Base-by-base conservation (phyloP, 2,888 invertebrate genomes). In the Notocelia uddmanniana region DNA sequence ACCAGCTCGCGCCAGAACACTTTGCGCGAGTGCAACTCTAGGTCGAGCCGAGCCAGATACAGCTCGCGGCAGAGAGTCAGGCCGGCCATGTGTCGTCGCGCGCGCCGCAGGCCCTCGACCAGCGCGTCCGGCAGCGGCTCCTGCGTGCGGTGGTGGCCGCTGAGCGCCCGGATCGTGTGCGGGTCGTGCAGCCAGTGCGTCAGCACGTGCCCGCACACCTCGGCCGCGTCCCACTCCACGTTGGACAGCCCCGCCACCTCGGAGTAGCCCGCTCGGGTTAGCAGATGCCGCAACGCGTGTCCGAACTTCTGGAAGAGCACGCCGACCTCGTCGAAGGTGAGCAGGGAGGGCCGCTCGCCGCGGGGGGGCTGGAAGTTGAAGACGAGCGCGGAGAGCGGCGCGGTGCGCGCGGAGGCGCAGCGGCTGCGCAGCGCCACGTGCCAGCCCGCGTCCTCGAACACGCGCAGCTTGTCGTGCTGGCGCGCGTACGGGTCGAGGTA, bases 221-320 rank as follows among this genome's bases (percentile, higher is more conserved):
- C 96, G 0, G 97, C 96, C 0, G 98, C 97, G 88, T 99, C 99
- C 98, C 98, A 98, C 92, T 99, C 99, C 0, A 99, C 95, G 85
- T 97, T 97, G 0, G 96, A 96, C 23, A 97, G 90, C 0, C 98
- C 98, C 2, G 98, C 96, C 0, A 98, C 95, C 85, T 98, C 98
- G 0, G 96, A 95, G 87, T 97, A 98, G 18, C 96, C 96, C 0
- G 97, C 96, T 81, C 95, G 96, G 0, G 98, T 97, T 41, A 99
- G 91, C 75, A 99, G 89, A 89, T 98, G 97, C 78, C 99, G 98
- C 57, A 99, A 91, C 0, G 96, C 95, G 77, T 97, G 96, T 0
- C 99, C 99, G 86, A 99, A 98, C 94, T 97, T 96, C 81, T 95
- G 95, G 87, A 98, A 98, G 10, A 99, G 87, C 52, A 94, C 92